A percentile compares a stretch with the other conserved stretches of the same genome.
phyloP scores from a whole-genome alignment of 2,797 vertebrate species.

The Chloroceryle amazona region DNA sequence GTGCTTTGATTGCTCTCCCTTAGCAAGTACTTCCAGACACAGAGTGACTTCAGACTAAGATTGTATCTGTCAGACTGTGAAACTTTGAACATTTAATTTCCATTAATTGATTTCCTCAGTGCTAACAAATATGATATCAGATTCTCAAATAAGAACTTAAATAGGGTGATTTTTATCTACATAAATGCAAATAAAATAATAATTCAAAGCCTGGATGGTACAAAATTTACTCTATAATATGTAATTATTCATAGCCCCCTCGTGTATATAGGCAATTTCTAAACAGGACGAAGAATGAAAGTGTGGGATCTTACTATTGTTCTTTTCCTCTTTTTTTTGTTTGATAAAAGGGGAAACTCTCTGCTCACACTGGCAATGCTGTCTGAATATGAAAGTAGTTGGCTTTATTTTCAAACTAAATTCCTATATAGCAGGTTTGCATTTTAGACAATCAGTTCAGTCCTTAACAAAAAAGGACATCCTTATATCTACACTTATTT shows the following conservation, averaged over 20 bases:
- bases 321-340: not conserved
- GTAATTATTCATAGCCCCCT: constrained; percentile 81
- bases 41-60: constrained; percentile 87
- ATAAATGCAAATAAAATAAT: constrained; percentile 84
- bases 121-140: constrained; percentile 93
- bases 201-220: constrained; percentile 77
- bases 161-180: constrained; percentile 81
- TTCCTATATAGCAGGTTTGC: constrained; percentile 25
- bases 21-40: constrained; percentile 89
- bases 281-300: constrained; percentile 57
- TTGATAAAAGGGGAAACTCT: not conserved
- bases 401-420: constrained; percentile 53
- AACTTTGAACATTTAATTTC: constrained; percentile 94
- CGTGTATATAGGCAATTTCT: constrained; percentile 68
- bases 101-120: constrained; percentile 96
- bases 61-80: constrained; percentile 90
- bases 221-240: constrained; percentile 71
- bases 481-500: not conserved
- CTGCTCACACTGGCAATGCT: not conserved
- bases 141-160: constrained; percentile 84
- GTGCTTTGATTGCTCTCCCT: constrained; percentile 90
- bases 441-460: constrained; percentile 49
- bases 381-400: constrained; percentile 30
- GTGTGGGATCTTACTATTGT: not conserved
- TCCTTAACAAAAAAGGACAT: constrained; percentile 16